Conservation (phyloP, 2,888 invertebrate species). For the Mesopsocus fuscifrons region DNA sequence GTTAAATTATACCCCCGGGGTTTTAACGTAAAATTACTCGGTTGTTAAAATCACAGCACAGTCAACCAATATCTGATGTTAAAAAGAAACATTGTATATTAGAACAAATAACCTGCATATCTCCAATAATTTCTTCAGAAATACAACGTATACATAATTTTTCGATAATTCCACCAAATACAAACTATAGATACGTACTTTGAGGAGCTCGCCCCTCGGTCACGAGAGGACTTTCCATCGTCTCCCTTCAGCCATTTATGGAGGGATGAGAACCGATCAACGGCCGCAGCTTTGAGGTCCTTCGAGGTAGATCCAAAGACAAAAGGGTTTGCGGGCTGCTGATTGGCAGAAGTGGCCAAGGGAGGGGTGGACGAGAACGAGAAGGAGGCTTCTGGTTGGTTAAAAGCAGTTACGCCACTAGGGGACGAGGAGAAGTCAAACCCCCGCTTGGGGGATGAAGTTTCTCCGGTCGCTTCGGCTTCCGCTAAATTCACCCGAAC, state of each 20-base stretch:
- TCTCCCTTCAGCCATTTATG: conserved; percentile 38
- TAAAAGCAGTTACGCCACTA: conserved; percentile 21
- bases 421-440: conserved; percentile 35
- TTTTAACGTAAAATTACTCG: no score
- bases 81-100: no score
- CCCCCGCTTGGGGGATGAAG: conserved; percentile 25
- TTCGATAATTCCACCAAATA: neutral
- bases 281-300: conserved; percentile 9
- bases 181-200: neutral
- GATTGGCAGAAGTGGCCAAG: conserved; percentile 20
- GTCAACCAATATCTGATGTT: no score
- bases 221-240: conserved; percentile 23
- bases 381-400: neutral
- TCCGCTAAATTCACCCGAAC: conserved; percentile 6
- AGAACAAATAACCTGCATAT: no score
- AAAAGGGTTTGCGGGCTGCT: conserved; percentile 25
- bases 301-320: conserved; percentile 22
- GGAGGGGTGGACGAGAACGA: conserved; percentile 6
- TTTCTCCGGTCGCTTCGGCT: conserved; percentile 16
- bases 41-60: no score
- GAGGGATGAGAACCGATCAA: conserved; percentile 18
- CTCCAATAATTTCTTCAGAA: neutral
- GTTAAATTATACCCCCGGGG: no score
- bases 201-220: conserved; percentile 16
- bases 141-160: no score